These are phyloP conservation scores for Scomberomorus guttatus DNA, from an alignment of 2,797 vertebrate genomes.

Conservation along the genomic window DNA sequence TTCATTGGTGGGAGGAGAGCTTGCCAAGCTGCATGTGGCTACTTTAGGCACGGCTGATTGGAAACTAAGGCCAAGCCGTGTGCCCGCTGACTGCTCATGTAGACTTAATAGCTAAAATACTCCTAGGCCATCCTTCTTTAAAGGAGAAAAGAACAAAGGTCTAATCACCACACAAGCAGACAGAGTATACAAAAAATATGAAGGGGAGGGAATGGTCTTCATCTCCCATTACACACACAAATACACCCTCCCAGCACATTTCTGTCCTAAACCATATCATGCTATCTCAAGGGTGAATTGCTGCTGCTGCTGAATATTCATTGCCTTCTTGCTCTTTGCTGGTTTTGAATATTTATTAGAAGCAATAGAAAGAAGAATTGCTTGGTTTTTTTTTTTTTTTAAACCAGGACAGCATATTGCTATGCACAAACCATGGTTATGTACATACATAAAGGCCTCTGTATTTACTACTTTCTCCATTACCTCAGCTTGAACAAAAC, in stretches of 20 bases:
- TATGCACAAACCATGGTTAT: background rate
- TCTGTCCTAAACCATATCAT: conserved; percentile 33
- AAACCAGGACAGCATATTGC: background rate
- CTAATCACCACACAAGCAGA: conserved; percentile 16
- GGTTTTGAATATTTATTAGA: conserved; percentile 57
- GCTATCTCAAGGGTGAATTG: conserved; percentile 41
- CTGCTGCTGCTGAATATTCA: conserved; percentile 62
- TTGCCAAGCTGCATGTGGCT: conserved; percentile 44
- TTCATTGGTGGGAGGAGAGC: conserved; percentile 34
- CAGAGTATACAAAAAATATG: conserved; percentile 13
- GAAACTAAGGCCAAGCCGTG: conserved; percentile 40
- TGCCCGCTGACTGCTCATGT: conserved; percentile 56
- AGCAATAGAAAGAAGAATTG: conserved; percentile 22
- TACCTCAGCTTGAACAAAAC: background rate
- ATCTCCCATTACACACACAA: conserved; percentile 9
- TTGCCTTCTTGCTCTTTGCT: conserved; percentile 5
- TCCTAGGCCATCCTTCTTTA: conserved; percentile 35
- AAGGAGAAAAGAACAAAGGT: conserved; percentile 20
- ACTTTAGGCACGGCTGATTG: conserved; percentile 46
- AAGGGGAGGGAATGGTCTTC: background rate
- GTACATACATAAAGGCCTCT: background rate
- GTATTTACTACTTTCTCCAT: background rate
- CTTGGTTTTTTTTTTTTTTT: background rate
- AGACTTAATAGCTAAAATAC: conserved; percentile 25
- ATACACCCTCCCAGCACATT: conserved; percentile 5